These are phyloP conservation scores for Amia ocellicauda DNA, from an alignment of 2,113 vertebrate species.

Conservation along the genomic window DNA sequence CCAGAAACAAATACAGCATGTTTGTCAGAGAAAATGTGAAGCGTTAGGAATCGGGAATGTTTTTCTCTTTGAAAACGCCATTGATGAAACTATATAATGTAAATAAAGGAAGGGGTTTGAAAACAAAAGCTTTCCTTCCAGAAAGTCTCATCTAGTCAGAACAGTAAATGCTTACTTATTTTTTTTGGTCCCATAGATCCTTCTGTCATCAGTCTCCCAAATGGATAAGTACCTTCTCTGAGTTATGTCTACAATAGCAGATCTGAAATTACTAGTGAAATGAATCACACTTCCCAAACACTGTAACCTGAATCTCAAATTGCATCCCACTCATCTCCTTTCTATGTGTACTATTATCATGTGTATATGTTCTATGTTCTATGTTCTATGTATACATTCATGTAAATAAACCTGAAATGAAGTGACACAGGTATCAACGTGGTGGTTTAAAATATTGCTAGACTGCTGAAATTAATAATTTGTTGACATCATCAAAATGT, in stretches of 20 bases:
- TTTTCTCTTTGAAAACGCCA: constrained; percentile 59
- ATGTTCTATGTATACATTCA: no score
- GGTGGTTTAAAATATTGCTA: not conserved
- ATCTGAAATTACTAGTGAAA: constrained; percentile 36
- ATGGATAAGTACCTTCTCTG: constrained; percentile 47
- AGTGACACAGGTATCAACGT: not conserved
- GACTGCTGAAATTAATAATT: not conserved
- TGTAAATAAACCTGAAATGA: not conserved
- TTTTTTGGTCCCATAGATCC: constrained; percentile 75
- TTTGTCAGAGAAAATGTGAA: constrained; percentile 47
- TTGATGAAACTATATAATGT: constrained; percentile 74
- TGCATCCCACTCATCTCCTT: constrained; percentile 25
- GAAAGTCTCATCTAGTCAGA: constrained; percentile 56
- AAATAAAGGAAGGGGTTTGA: constrained; percentile 74
- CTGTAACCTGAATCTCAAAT: not conserved
- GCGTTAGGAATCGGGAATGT: constrained; percentile 51
- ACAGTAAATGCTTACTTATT: constrained; percentile 57
- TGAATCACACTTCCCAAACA: constrained; percentile 18
- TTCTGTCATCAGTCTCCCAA: constrained; percentile 76
- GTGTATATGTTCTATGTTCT: constrained; percentile 4
- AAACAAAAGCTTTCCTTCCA: constrained; percentile 76
- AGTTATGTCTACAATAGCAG: constrained; percentile 36
- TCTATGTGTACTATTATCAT: constrained; percentile 31
- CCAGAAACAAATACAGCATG: constrained; percentile 50
- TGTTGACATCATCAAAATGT: not conserved